Conservation (phyloP, 2,888 invertebrate species). For the Gasteruption jaculator region DNA sequence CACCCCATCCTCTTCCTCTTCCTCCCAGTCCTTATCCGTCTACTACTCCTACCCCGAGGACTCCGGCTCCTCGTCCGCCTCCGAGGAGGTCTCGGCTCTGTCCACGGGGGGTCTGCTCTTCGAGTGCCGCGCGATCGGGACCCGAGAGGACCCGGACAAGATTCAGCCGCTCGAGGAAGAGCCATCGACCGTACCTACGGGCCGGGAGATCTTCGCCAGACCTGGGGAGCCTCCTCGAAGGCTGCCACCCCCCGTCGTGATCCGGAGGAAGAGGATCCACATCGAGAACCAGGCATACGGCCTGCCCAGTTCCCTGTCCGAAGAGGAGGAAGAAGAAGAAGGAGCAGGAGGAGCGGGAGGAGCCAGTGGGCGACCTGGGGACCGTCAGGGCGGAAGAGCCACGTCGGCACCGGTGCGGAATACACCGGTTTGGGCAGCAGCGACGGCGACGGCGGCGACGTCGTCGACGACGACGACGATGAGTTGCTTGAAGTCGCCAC, state of each 20-base stretch:
- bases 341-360: not conserved
- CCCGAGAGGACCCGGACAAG: slow-evolving; percentile 34
- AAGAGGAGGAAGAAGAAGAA: slow-evolving; percentile 20
- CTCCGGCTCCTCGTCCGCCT: not conserved
- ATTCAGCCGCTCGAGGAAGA: slow-evolving; percentile 43
- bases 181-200: slow-evolving; percentile 36
- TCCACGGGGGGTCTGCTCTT: too few species aligned
- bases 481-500: slow-evolving; percentile 47
- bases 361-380: not conserved
- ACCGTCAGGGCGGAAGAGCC: slow-evolving; percentile 2
- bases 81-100: not conserved
- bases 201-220: too few species aligned
- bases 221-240: slow-evolving; percentile 30
- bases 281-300: slow-evolving; percentile 29
- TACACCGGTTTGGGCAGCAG: slow-evolving; percentile 16
- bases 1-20: too few species aligned
- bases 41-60: too few species aligned
- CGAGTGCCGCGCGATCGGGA: not conserved
- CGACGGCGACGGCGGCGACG: slow-evolving; percentile 14
- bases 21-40: too few species aligned
- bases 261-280: slow-evolving; percentile 40
- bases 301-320: slow-evolving; percentile 28
- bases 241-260: slow-evolving; percentile 44
- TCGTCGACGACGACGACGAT: slow-evolving; percentile 36
- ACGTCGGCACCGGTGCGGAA: slow-evolving; percentile 12